Evolutionary conservation across 2,888 invertebrate species (phyloP), one percentile per base, ranked within the genome.

Genomic region (Teleiodes luculella): DNA sequence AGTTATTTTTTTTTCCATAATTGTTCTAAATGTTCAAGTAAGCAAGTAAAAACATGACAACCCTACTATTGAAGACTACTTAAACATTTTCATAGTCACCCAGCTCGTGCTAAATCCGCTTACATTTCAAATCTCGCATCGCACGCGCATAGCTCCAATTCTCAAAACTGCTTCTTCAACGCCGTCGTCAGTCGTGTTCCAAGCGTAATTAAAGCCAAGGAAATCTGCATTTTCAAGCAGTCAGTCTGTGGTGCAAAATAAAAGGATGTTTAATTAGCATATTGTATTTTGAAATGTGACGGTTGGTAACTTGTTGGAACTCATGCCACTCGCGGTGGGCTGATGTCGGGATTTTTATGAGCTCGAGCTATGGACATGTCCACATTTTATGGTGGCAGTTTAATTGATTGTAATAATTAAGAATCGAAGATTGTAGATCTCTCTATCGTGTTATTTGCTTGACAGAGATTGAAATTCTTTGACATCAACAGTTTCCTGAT

Each of bases 281-380:
- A 88, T 88, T 87, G 86, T 83, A 83, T 83, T 87, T 85, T 84
- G 83, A 87, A 86, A 85, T 85, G 86, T 87, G 87, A 87, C 79
- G 86, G 83, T 76, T 72, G 73, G 73, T 13, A 20, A 24, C 24
- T 28, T 41, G 39, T 43, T 43, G 28, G 43, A 78, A 68, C 76
- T 76, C 76, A 79, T 83, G 78, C 78, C 72, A 76, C 85, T 80
- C 86, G 84, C 80, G 88, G 86, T 86, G 84, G 86, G 79, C 80
- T 68, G 63, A 61, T 73, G 75, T 71, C 63, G 67, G 65, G 74
- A 76, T 71, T 79, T 79, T 81, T 80, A 76, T 74, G 74, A 70
- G 67, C 61, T 66, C 62, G 65, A 67, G 64, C 66, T 78, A 65
- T 80, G 83, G 83, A 85, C 74, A 70, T 67, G 76, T 60, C 70